Conservation (phyloP, 2,797 vertebrate species). For the Lacerta viridis region DNA sequence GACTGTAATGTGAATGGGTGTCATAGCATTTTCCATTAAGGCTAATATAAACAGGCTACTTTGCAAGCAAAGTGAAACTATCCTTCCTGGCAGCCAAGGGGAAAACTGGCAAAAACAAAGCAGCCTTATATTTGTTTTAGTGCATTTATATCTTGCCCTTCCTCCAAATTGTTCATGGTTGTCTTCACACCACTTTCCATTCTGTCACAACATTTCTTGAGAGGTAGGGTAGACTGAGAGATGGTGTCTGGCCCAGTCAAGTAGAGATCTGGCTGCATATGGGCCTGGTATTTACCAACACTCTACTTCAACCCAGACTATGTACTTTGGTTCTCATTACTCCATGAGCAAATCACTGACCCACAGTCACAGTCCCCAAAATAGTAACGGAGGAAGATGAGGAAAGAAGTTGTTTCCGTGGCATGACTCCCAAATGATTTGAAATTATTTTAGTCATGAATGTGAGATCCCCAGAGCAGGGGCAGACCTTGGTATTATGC, state of each 20-base stretch:
- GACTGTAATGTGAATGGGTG: conserved; percentile 28
- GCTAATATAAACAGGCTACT: conserved; percentile 18
- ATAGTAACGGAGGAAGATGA: too few species aligned
- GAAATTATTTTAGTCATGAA: background rate
- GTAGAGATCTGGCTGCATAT: background rate
- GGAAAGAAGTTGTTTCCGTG: background rate
- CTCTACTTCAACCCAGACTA: background rate
- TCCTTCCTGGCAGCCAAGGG: background rate
- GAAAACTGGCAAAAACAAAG: background rate
- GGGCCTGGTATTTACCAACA: background rate
- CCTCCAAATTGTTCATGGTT: background rate
- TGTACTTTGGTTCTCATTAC: background rate
- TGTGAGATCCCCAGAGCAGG: too few species aligned
- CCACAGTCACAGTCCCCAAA: too few species aligned
- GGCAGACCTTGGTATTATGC: background rate
- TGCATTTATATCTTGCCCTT: background rate
- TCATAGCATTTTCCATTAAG: conserved; percentile 30
- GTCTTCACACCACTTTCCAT: background rate
- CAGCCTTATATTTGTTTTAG: background rate
- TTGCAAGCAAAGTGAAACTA: conserved; percentile 27
- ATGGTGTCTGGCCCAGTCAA: background rate
- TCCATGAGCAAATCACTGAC: background rate
- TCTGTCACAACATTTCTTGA: background rate
- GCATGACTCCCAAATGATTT: background rate
- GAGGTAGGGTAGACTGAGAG: background rate